A percentile compares a stretch with the other conserved stretches of the same genome.
phyloP scores from a whole-genome alignment of 2,113 vertebrate genomes.

The Gasterosteus aculeatus region DNA sequence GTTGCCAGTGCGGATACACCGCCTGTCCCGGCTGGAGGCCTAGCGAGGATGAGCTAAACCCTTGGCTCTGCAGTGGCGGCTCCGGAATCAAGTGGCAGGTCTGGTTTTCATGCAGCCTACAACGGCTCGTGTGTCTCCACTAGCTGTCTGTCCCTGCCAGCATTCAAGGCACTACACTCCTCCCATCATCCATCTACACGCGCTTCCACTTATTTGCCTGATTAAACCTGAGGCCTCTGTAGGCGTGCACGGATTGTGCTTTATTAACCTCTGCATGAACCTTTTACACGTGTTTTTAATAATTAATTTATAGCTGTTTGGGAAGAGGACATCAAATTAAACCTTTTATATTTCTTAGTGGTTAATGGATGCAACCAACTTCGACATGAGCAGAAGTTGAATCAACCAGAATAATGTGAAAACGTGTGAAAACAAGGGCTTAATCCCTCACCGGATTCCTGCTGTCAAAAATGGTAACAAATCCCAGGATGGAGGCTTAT shows the following conservation, averaged over 20 bases:
- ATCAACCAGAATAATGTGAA: background rate
- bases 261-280: background rate
- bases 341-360: background rate
- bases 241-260: background rate
- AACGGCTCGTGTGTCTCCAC: background rate
- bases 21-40: background rate
- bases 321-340: background rate
- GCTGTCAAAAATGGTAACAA: too few relatives aligned
- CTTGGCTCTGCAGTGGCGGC: background rate
- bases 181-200: background rate
- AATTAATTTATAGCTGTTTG: background rate
- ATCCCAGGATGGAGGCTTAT: too few relatives aligned
- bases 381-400: background rate
- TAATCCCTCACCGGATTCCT: too few relatives aligned
- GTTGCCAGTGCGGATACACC: background rate
- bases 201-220: background rate
- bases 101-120: background rate
- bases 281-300: background rate
- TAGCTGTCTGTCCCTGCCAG: too few relatives aligned
- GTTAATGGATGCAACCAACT: background rate
- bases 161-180: background rate
- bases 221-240: background rate
- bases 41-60: background rate
- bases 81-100: background rate
- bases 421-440: too few relatives aligned